Conservation (phyloP, 2,888 invertebrate species). For the Monopis laevigella region DNA sequence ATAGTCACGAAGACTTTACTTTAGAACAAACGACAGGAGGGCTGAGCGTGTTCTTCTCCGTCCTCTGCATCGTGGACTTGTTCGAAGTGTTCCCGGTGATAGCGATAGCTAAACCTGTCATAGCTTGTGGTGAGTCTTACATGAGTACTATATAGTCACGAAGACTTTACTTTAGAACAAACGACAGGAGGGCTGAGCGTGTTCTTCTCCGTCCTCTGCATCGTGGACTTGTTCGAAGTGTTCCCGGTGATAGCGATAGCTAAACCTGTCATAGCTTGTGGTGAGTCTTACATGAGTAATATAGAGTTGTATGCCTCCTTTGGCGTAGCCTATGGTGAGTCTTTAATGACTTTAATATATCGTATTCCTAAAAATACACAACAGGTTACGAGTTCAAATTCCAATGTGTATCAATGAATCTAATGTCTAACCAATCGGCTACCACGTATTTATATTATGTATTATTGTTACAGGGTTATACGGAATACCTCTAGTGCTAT, state of each 20-base stretch:
- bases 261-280: conserved; percentile 78
- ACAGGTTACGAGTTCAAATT: no score
- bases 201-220: conserved; percentile 76
- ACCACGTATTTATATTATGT: no score
- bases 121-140: conserved; percentile 82
- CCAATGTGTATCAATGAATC: no score
- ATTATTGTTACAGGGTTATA: conserved; percentile 63
- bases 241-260: conserved; percentile 83
- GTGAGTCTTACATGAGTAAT: no score
- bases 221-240: conserved; percentile 84
- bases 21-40: conserved; percentile 41
- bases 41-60: conserved; percentile 74
- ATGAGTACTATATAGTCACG: no score
- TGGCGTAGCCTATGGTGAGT: no score
- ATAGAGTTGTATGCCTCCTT: no score
- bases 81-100: conserved; percentile 87
- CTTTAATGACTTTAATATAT: no score
- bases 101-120: conserved; percentile 77
- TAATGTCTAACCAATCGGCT: no score
- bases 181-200: conserved; percentile 69
- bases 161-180: not conserved
- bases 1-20: conserved; percentile 2
- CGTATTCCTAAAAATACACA: no score
- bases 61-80: conserved; percentile 81
- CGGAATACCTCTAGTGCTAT: conserved; percentile 74